Evolutionary conservation across 2,888 invertebrate genomes (phyloP), one percentile per base, ranked within the genome.

Genomic region (Monochamus alternatus): DNA sequence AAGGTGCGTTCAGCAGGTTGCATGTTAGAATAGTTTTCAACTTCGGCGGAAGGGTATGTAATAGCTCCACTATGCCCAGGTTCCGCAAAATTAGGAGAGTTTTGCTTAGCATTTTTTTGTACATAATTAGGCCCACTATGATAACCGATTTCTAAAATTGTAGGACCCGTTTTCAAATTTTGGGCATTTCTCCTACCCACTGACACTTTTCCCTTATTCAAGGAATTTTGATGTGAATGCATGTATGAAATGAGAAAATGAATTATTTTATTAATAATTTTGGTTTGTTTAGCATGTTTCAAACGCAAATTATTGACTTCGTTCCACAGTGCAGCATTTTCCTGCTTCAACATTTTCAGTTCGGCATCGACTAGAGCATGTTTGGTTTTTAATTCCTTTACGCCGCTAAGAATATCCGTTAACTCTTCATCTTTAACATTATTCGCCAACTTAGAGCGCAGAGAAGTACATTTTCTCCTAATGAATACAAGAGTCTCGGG

Each of bases 401-500:
- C 73, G 32, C 76, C 80, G 63, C 73, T 75, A 7, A 82, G 74
- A 9, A 85, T 68, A 30, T 81, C 77, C 12, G 73, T 59, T 9
- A 82, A 44, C 64, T 81, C 75, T 63, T 75, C 74, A 60, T 77
- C 76, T 62, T 74, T 77, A 14, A 44, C 55, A 63, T 68, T 66
- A 38, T 63, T 59, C 22, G 66, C 44, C 44, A 59, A 58, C 60
- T 67, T 79, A 65, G 43, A 80, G 58, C 60, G 76, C 12, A 73
- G 22, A 55, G 74, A 62, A 8, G 73, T 58, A n/a, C 75, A 71
- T 91, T 97, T 98, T 86, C 98, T 92, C 88, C 97, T 98, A 79
- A 98, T 85, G 9, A 82, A 78, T 12, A 81, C 98, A 83, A 96
- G 93, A 7, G 97, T 90, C 86, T 94, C 93, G 32, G 96, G 94